Conservation (phyloP, 2,797 vertebrate species). For the Typhlichthys subterraneus region DNA sequence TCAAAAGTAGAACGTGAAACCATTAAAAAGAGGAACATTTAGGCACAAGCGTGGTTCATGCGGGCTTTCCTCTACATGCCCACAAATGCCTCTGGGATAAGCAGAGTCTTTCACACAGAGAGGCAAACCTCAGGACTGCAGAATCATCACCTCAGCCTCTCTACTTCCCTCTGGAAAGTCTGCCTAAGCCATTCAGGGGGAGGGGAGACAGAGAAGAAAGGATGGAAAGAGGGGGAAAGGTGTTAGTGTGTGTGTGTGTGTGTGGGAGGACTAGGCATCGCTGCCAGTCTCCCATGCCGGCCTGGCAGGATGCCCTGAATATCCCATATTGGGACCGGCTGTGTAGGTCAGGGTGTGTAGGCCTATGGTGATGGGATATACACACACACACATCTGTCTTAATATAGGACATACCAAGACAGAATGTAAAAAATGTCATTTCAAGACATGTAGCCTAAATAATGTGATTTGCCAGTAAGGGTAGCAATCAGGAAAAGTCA, state of each 20-base stretch:
- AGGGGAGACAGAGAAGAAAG: constrained; percentile 32
- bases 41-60: constrained; percentile 32
- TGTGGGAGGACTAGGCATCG: constrained; percentile 44
- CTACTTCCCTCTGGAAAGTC: constrained; percentile 65
- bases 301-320: constrained; percentile 35
- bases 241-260: constrained; percentile 8
- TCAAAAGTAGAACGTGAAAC: constrained; percentile 52
- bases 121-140: constrained; percentile 71
- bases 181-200: constrained; percentile 48
- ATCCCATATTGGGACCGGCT: constrained; percentile 24
- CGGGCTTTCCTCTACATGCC: constrained; percentile 37
- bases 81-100: constrained; percentile 50
- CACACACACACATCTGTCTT: background rate
- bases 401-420: too few relatives aligned
- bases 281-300: constrained; percentile 40
- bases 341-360: constrained; percentile 44
- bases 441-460: background rate
- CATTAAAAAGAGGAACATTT: constrained; percentile 29
- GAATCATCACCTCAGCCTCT: constrained; percentile 75
- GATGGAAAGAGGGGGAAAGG: constrained; percentile 24
- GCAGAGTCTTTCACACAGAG: constrained; percentile 59
- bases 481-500: too few relatives aligned
- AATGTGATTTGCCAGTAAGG: constrained; percentile 1
- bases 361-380: constrained; percentile 15
- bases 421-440: background rate